Conservation (phyloP, 2,888 invertebrate species). For the Drosophila nr. fundita region DNA sequence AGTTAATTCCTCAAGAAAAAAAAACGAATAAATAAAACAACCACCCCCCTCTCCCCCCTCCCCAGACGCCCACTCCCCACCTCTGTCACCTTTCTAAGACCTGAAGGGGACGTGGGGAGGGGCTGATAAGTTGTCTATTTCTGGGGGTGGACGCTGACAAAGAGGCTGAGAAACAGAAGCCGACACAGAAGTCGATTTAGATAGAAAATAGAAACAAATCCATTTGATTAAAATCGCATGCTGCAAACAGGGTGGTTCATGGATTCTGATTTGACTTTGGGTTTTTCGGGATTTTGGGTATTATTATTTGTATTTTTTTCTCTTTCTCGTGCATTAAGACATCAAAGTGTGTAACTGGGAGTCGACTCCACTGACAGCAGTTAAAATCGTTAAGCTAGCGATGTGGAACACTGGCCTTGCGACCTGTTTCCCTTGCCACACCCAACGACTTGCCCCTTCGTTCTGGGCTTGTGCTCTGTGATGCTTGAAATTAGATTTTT, state of each 20-base stretch:
- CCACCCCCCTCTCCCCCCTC: not conserved
- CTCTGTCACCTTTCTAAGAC: slow-evolving; percentile 34
- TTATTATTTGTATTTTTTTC: not conserved
- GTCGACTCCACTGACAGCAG: slow-evolving; percentile 44
- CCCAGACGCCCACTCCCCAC: not conserved
- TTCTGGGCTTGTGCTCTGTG: slow-evolving; percentile 55
- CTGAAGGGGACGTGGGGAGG: not conserved
- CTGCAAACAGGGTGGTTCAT: slow-evolving; percentile 13
- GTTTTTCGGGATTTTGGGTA: not conserved
- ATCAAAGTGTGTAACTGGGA: slow-evolving; percentile 50
- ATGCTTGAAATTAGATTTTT: slow-evolving; percentile 80
- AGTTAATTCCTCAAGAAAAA: slow-evolving; percentile 44
- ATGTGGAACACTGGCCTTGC: slow-evolving; percentile 65
- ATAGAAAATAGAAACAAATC: slow-evolving; percentile 72
- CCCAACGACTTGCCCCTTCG: not conserved
- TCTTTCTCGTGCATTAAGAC: slow-evolving; percentile 62
- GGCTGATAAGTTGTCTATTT: slow-evolving; percentile 55
- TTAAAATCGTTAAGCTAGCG: slow-evolving; percentile 72
- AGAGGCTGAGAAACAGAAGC: slow-evolving; percentile 8
- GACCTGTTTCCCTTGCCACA: slow-evolving; percentile 10
- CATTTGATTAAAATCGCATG: slow-evolving; percentile 71
- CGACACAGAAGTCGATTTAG: slow-evolving; percentile 23
- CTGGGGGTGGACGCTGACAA: slow-evolving; percentile 26
- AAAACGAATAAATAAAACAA: slow-evolving; percentile 59
- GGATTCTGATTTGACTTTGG: not conserved